Percentiles rank a stretch among this genome's conserved stretches.
These are phyloP conservation scores for Chitala chitala DNA, from an alignment of 2,113 vertebrate genomes.

Conservation along the genomic window DNA sequence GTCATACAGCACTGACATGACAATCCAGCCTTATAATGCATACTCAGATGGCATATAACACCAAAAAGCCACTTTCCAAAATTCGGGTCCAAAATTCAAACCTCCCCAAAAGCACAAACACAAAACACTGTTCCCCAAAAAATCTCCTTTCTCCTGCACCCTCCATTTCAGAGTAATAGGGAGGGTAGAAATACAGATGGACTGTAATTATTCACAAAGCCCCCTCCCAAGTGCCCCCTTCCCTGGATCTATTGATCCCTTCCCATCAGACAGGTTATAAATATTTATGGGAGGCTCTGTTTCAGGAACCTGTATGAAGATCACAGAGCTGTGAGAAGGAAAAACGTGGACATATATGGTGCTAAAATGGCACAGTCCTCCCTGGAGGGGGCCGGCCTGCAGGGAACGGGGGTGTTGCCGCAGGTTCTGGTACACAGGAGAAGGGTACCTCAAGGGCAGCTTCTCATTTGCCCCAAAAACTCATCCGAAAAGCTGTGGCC, in stretches of 20 bases:
- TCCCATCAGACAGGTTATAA: conserved; percentile 57
- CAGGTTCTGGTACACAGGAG: conserved; percentile 46
- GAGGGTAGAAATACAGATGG: conserved; percentile 45
- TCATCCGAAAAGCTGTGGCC: background rate
- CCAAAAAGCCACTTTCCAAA: background rate
- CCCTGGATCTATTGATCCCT: conserved; percentile 57
- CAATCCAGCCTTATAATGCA: too few species aligned
- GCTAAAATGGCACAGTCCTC: conserved; percentile 40
- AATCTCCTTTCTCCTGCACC: conserved; percentile 41
- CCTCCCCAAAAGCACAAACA: background rate
- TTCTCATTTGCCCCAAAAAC: conserved; percentile 31
- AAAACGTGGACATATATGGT: conserved; percentile 49
- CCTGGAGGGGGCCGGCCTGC: conserved; percentile 45
- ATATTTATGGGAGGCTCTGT: conserved; percentile 65
- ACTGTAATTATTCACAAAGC: conserved; percentile 59
- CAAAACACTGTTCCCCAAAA: background rate
- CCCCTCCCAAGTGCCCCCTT: conserved; percentile 42
- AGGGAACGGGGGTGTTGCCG: conserved; percentile 41
- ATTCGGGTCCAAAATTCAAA: background rate
- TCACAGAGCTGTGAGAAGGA: conserved; percentile 55
- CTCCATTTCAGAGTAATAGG: conserved; percentile 49
- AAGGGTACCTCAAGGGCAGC: conserved; percentile 60
- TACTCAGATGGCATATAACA: background rate
- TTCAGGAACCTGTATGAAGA: conserved; percentile 65
- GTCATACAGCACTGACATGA: too few species aligned